These are phyloP conservation scores for Anarhynchus alexandrinus DNA, from an alignment of 2,113 vertebrate genomes.

Conservation along the genomic window DNA sequence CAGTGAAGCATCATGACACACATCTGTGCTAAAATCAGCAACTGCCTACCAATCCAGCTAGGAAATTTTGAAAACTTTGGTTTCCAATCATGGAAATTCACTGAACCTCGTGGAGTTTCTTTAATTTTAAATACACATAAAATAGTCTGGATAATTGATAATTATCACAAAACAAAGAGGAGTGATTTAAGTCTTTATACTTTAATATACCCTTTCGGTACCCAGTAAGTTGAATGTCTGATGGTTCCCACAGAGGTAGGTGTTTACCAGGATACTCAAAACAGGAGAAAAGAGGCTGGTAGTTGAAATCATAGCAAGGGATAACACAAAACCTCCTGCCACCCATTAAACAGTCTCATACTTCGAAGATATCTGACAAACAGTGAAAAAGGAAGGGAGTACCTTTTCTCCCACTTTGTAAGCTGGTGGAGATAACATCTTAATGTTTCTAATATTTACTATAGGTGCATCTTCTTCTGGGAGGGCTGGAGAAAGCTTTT, in stretches of 20 bases:
- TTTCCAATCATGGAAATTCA: background rate
- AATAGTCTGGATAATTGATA: background rate
- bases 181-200: background rate
- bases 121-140: background rate
- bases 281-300: background rate
- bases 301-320: background rate
- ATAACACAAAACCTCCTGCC: background rate
- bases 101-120: background rate
- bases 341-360: background rate
- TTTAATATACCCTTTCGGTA: background rate
- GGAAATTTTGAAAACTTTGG: background rate
- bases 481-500: slow-evolving; percentile 84
- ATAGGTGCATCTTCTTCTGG: slow-evolving; percentile 86
- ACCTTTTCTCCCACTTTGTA: slow-evolving; percentile 96
- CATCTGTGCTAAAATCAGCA: background rate
- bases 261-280: background rate
- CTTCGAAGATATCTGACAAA: background rate
- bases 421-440: slow-evolving; percentile 87
- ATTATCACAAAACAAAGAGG: background rate
- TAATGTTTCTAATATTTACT: slow-evolving; percentile 85
- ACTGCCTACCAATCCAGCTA: background rate
- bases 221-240: background rate
- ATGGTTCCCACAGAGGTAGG: too few species aligned
- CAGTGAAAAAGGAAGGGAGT: background rate
- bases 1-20: background rate